Conservation (phyloP, 2,888 invertebrate species). For the Trimorus sp. region DNA sequence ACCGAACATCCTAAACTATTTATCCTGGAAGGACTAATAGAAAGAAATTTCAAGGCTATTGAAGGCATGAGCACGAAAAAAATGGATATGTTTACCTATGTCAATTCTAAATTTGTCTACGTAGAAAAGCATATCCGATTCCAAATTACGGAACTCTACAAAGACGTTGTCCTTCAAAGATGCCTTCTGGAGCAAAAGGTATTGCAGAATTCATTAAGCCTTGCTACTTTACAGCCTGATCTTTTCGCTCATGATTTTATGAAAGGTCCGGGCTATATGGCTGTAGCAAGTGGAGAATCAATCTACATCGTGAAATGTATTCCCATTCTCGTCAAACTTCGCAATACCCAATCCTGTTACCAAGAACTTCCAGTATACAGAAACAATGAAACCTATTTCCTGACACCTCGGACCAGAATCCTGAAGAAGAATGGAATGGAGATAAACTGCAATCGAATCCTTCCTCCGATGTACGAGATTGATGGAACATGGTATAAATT, state of each 20-base stretch:
- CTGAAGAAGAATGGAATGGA: slow-evolving; percentile 40
- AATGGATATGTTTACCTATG: slow-evolving; percentile 10
- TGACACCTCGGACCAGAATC: background rate
- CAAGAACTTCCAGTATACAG: slow-evolving; percentile 1
- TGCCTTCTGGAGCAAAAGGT: slow-evolving; percentile 1
- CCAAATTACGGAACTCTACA: background rate
- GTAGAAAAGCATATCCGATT: slow-evolving; percentile 1
- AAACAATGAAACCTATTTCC: background rate
- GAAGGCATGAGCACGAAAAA: too few relatives aligned
- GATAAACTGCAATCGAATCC: slow-evolving; percentile 59
- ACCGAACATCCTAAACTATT: slow-evolving; percentile 5
- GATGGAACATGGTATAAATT: slow-evolving; percentile 23
- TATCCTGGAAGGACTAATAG: slow-evolving; percentile 2
- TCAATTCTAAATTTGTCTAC: slow-evolving; percentile 5
- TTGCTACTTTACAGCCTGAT: slow-evolving; percentile 1
- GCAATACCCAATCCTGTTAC: background rate
- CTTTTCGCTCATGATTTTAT: slow-evolving; percentile 8
- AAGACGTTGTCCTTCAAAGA: slow-evolving; percentile 1
- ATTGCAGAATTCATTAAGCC: background rate
- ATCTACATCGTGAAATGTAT: slow-evolving; percentile 1
- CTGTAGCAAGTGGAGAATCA: background rate
- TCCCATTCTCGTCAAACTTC: background rate
- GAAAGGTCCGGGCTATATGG: slow-evolving; percentile 8
- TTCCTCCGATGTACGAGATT: slow-evolving; percentile 61
- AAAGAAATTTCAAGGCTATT: too few relatives aligned